Percentiles rank a stretch among this genome's conserved stretches.
Conservation (phyloP, 2,888 invertebrate genomes). For the Drosophila antonietae region DNA sequence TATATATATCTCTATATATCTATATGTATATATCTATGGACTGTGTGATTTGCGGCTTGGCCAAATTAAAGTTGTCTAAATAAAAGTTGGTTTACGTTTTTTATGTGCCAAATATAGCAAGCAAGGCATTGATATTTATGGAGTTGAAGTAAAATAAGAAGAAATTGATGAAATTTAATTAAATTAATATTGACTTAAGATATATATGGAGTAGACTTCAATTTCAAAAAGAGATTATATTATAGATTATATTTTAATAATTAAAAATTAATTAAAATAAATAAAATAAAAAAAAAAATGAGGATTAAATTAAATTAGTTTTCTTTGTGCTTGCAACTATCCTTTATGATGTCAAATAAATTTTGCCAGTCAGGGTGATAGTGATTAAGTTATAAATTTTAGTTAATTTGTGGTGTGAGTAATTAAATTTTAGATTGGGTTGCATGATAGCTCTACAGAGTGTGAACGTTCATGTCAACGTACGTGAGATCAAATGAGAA, state of each 20-base stretch:
- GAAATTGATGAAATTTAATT: neutral
- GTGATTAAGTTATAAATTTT: neutral
- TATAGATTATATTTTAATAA: too few species aligned
- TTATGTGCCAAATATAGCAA: slow-evolving; percentile 3
- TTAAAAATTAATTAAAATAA: too few species aligned
- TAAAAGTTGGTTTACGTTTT: slow-evolving; percentile 12
- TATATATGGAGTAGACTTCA: neutral
- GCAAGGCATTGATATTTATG: neutral
- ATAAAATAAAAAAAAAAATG: too few species aligned
- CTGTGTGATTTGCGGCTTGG: slow-evolving; percentile 44
- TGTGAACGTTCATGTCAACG: too few species aligned
- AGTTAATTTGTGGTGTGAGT: neutral
- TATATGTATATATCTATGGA: slow-evolving; percentile 26
- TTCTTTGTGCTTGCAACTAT: too few species aligned
- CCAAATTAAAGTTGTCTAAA: slow-evolving; percentile 49
- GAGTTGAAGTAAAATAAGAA: neutral
- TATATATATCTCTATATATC: neutral
- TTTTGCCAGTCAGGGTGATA: too few species aligned
- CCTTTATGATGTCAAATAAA: too few species aligned
- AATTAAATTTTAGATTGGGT: neutral
- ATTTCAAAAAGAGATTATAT: neutral
- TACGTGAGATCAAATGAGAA: too few species aligned
- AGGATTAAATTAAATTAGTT: too few species aligned
- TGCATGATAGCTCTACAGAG: too few species aligned
- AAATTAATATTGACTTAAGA: neutral